Evolutionary conservation across 2,888 invertebrate species (phyloP), one percentile per base, ranked within the genome.

Genomic region (Mythimna lalbum): DNA sequence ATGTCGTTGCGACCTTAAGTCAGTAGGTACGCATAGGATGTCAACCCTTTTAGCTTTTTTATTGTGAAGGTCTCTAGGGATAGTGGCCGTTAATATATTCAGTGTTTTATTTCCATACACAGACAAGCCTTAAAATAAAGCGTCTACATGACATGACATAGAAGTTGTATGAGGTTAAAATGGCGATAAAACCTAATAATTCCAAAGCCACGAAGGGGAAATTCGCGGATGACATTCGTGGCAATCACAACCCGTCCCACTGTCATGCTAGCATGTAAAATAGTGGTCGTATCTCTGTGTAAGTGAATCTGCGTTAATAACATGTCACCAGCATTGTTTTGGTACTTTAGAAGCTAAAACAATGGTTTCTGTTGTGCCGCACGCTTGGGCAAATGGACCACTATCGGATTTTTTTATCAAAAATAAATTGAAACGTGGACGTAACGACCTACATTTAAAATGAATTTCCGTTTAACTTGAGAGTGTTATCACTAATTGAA

Each of bases 301-400:
- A 71, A 78, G 68, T 80, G 71, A 72, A 71, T 63, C 36, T 67
- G 63, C 70, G 56, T 69, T 75, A 75, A 83, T 71, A 67, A 75
- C 68, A 78, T 63, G 70, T 67, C 83, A 75, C 60, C 6, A 47
- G 9, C 69, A 72, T 36, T 65, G 64, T 80, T 63, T 64, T 68
- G 60, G 31, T 64, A 67, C 57, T 73, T 75, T 75, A 52, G 53
- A 67, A 60, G 39, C 62, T 62, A 73, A 71, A 74, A 72, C 63
- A 77, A 69, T 69, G 49, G 69, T 12, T 59, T 66, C 52, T 79
- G 52, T 73, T 70, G 43, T 59, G 23, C 50, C 2, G 31, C 23
- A 53, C 12, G 49, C 39, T 49, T 39, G 43, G 4, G 23, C 33
- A 39, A 69, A 82, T 76, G 36, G 23, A 59, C 4, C 21, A 43